phyloP scores from a whole-genome alignment of 2,888 invertebrate genomes.

The Ceraclea dissimilis region DNA sequence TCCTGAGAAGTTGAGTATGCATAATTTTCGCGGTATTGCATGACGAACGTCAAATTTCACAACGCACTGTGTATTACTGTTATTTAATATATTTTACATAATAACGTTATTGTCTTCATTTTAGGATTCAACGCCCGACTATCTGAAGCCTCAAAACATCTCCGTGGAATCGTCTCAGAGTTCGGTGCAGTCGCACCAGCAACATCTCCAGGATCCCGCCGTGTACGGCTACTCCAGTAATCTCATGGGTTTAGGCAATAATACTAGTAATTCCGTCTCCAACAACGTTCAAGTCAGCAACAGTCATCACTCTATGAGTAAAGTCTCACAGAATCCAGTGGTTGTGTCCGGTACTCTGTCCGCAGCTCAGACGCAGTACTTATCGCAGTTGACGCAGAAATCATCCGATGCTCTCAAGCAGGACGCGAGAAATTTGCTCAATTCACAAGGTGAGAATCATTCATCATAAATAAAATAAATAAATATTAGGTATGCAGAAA shows the following conservation, averaged over 20 bases:
- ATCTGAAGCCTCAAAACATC: neutral
- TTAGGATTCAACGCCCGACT: neutral
- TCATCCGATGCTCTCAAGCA: slow-evolving; percentile 22
- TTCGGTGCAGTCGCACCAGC: neutral
- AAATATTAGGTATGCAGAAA: neutral
- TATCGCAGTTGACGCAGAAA: slow-evolving; percentile 46
- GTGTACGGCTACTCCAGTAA: neutral
- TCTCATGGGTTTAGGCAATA: neutral
- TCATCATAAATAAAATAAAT: too few species aligned
- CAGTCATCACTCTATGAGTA: neutral
- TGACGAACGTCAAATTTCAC: too few species aligned
- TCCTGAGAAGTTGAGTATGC: too few species aligned
- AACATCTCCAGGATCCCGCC: neutral
- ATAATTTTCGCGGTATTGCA: too few species aligned
- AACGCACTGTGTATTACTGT: too few species aligned
- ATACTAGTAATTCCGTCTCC: neutral
- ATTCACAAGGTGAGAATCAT: slow-evolving; percentile 15
- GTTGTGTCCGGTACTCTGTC: slow-evolving; percentile 48
- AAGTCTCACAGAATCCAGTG: neutral
- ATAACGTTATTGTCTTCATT: too few species aligned
- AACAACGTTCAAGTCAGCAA: neutral
- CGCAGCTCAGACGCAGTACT: slow-evolving; percentile 58
- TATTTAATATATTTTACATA: too few species aligned
- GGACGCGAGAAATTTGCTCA: slow-evolving; percentile 19
- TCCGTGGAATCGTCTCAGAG: neutral